These are phyloP conservation scores for Hydrophis major DNA, from an alignment of 2,797 vertebrate species.

Conservation along the genomic window DNA sequence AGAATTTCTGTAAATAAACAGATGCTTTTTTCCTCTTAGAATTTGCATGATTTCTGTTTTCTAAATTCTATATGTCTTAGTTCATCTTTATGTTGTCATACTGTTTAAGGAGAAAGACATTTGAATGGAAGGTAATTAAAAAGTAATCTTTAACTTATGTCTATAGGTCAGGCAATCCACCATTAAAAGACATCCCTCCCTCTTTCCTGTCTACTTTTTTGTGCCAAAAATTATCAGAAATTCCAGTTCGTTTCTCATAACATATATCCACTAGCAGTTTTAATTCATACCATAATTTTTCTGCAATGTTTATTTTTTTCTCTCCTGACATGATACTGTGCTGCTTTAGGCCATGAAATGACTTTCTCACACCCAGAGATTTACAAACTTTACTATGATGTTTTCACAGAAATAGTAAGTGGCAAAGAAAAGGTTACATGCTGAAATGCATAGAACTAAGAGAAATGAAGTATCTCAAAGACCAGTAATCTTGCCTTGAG, in stretches of 20 bases:
- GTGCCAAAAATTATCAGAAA: not conserved
- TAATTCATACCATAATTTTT: not conserved
- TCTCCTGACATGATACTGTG: not conserved
- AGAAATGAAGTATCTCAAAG: not conserved
- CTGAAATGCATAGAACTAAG: not conserved
- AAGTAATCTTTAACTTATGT: not conserved
- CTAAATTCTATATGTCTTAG: not conserved
- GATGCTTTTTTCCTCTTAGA: not conserved
- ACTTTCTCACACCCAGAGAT: not conserved
- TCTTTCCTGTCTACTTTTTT: not conserved
- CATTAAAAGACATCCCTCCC: not conserved
- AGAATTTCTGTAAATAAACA: slow-evolving; percentile 11
- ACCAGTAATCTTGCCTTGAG: not conserved
- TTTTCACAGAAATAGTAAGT: not conserved
- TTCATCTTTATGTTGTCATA: not conserved
- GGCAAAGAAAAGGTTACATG: not conserved
- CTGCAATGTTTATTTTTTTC: slow-evolving; percentile 18
- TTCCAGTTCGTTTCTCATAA: not conserved
- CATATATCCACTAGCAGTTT: not conserved
- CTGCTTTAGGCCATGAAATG: not conserved
- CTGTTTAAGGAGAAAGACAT: slow-evolving; percentile 5
- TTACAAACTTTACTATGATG: not conserved
- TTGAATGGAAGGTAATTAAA: slow-evolving; percentile 14
- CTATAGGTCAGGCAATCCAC: not conserved
- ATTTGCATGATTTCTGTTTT: not conserved